phyloP scores from a whole-genome alignment of 2,888 invertebrate genomes.

The Orthosia gothica region DNA sequence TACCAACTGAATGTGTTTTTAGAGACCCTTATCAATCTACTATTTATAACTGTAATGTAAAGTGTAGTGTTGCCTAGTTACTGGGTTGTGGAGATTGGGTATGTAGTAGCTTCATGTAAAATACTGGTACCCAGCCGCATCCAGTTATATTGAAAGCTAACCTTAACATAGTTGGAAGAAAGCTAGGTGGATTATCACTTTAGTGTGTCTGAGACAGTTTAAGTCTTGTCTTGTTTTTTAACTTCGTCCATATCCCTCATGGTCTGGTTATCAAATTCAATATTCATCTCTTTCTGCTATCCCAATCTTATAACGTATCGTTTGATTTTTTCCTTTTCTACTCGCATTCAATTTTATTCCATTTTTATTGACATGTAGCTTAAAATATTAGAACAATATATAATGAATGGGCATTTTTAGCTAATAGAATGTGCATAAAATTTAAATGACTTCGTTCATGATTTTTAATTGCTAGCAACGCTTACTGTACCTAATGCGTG shows the following conservation, averaged over 20 bases:
- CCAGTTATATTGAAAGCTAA: no score
- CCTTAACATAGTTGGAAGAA: no score
- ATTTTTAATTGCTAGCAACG: slow-evolving; percentile 29
- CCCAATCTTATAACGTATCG: not conserved
- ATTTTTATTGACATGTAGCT: not conserved
- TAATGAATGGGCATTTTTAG: not conserved
- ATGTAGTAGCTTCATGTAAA: no score
- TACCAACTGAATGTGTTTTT: not conserved
- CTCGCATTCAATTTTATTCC: not conserved
- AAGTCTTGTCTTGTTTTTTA: no score
- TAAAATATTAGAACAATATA: not conserved
- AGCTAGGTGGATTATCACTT: no score
- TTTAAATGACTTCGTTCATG: slow-evolving; percentile 15
- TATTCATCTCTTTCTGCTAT: not conserved
- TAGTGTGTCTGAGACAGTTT: not conserved
- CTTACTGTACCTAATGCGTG: slow-evolving; percentile 7
- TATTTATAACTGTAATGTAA: not conserved
- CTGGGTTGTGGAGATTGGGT: no score
- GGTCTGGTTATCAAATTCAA: no score
- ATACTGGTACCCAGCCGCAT: no score
- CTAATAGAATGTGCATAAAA: slow-evolving; percentile 5
- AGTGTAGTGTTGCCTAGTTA: no score
- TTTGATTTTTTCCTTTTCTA: not conserved
- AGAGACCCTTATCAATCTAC: not conserved
- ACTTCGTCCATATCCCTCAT: not conserved